A percentile compares a stretch with the other conserved stretches of the same genome.
phyloP scores from a whole-genome alignment of 2,888 invertebrate species.

The Apocheima hispidaria region DNA sequence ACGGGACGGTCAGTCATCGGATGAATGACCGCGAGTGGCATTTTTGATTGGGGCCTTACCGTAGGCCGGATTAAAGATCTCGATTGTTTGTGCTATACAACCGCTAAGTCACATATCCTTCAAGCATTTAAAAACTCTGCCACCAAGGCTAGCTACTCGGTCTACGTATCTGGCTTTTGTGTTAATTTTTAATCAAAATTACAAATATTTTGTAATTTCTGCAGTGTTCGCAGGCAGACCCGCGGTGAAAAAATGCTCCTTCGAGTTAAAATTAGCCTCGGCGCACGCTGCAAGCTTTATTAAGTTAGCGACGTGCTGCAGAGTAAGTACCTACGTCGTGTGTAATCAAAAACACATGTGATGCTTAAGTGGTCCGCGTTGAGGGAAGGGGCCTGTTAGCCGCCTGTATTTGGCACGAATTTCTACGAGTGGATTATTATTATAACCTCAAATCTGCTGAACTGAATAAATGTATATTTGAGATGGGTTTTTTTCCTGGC shows the following conservation, averaged over 20 bases:
- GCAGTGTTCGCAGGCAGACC: not conserved
- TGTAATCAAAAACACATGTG: slow-evolving; percentile 30
- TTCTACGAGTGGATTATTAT: slow-evolving; percentile 5
- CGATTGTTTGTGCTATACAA: no score
- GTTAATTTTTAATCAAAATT: no score
- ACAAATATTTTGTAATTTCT: no score
- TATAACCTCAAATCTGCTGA: not conserved
- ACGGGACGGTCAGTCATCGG: no score
- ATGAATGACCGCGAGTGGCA: no score
- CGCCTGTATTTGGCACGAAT: slow-evolving; percentile 13
- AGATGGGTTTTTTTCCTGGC: no score
- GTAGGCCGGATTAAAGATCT: no score
- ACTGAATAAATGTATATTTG: not conserved
- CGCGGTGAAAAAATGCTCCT: not conserved
- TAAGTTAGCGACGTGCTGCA: slow-evolving; percentile 20
- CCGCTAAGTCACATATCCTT: no score
- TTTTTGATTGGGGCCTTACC: no score
- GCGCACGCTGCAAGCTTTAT: slow-evolving; percentile 24
- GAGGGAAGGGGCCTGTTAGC: slow-evolving; percentile 17
- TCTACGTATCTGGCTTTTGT: no score
- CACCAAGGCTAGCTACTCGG: no score
- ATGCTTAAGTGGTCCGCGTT: slow-evolving; percentile 17
- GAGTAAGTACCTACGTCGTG: slow-evolving; percentile 7
- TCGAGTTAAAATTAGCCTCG: slow-evolving; percentile 11
- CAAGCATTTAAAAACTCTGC: no score